A percentile compares a stretch with the other conserved stretches of the same genome.
phyloP scores from a whole-genome alignment of 2,113 vertebrate genomes.

The Clarias macrocephalus region DNA sequence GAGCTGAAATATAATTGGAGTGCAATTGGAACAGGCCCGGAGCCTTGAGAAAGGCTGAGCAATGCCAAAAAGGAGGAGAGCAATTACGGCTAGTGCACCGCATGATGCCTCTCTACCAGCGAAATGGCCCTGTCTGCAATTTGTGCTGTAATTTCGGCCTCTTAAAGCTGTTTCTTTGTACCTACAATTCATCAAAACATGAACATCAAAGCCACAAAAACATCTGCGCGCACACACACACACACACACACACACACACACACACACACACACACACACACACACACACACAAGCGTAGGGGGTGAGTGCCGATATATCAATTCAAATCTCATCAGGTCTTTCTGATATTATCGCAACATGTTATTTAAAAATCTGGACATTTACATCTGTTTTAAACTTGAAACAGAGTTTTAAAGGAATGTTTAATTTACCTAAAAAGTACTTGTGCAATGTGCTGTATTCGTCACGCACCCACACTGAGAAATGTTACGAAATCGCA shows the following conservation, averaged over 20 bases:
- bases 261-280: background rate
- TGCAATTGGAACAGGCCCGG: slow-evolving; percentile 52
- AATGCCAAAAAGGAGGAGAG: slow-evolving; percentile 55
- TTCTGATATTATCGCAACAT: background rate
- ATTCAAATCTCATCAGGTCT: background rate
- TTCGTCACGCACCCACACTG: background rate
- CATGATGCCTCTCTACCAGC: slow-evolving; percentile 37
- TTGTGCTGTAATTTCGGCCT: slow-evolving; percentile 52
- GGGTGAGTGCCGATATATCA: background rate
- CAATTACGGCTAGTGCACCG: slow-evolving; percentile 42
- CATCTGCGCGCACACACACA: slow-evolving; percentile 40
- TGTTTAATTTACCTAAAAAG: background rate
- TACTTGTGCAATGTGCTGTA: background rate
- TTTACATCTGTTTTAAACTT: background rate
- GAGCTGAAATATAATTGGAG: slow-evolving; percentile 59
- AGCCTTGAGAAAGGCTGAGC: slow-evolving; percentile 49
- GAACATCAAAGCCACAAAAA: slow-evolving; percentile 49
- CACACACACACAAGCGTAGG: too few species aligned
- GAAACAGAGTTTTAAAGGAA: background rate
- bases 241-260: background rate
- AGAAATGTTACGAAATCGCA: background rate
- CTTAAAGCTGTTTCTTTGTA: slow-evolving; percentile 42
- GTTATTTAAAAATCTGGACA: background rate
- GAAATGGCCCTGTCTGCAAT: slow-evolving; percentile 49
- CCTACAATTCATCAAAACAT: slow-evolving; percentile 50